phyloP scores from a whole-genome alignment of 64 coral and sea anemone species.

The Montipora efflorescens region DNA sequence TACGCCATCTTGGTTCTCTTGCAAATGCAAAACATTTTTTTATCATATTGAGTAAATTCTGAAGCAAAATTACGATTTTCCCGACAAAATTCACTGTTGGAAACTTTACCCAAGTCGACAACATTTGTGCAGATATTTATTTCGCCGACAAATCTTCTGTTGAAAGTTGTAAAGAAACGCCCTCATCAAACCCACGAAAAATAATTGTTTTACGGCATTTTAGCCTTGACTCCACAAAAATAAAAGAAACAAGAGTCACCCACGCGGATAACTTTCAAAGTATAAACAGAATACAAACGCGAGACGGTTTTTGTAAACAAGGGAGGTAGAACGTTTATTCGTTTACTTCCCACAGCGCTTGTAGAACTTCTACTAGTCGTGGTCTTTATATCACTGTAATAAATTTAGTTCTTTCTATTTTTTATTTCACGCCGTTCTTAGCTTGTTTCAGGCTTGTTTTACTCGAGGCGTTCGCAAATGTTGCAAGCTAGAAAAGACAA shows the following conservation, averaged over 20 bases:
- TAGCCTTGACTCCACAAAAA: not conserved
- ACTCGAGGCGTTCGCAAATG: not conserved
- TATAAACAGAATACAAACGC: not conserved
- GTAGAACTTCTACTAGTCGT: not conserved
- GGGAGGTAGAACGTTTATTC: too few species aligned
- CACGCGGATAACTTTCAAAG: not conserved
- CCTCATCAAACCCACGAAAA: not conserved
- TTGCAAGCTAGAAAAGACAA: not conserved
- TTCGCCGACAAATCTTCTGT: not conserved
- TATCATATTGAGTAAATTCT: not conserved
- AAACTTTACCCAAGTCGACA: not conserved
- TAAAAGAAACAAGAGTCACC: conserved; percentile 3
- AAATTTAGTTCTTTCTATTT: not conserved
- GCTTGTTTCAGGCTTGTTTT: not conserved
- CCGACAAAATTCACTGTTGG: not conserved
- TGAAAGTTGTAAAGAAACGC: not conserved
- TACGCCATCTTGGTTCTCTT: not conserved
- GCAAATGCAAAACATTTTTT: not conserved
- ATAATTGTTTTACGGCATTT: not conserved
- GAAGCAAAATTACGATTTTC: not conserved
- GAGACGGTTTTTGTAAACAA: not conserved
- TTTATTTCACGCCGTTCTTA: not conserved
- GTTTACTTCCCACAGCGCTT: too few species aligned
- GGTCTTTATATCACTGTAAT: not conserved
- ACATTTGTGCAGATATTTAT: not conserved